phyloP scores from a whole-genome alignment of 2,888 invertebrate species.

The Linhomoeus sp. region DNA sequence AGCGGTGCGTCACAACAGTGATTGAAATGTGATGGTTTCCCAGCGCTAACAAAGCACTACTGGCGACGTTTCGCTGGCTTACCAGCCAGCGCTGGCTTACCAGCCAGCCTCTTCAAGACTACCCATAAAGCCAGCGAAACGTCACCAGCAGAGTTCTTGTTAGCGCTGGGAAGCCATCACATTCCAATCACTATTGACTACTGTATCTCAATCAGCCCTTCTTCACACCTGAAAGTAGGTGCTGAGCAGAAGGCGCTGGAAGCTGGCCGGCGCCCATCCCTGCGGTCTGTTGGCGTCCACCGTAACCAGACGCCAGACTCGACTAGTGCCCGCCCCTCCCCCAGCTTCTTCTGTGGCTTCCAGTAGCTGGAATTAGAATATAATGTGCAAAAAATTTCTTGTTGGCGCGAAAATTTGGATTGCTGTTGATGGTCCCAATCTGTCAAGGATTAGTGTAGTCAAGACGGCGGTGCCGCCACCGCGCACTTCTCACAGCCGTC shows the following conservation, averaged over 20 bases:
- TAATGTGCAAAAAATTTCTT: not conserved
- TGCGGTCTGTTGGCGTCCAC: constrained; percentile 60
- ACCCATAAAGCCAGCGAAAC: too few relatives aligned
- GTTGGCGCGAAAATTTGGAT: too few relatives aligned
- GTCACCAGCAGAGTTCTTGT: too few relatives aligned
- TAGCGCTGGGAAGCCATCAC: not conserved
- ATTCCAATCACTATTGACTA: not conserved
- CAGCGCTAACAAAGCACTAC: too few relatives aligned
- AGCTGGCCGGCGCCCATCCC: constrained; percentile 52
- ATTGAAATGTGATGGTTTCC: too few relatives aligned
- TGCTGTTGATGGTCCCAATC: too few relatives aligned
- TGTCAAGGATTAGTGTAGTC: constrained; percentile 13
- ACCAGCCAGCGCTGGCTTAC: too few relatives aligned
- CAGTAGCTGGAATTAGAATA: constrained; percentile 34
- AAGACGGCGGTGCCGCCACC: not conserved
- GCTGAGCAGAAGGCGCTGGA: constrained; percentile 63
- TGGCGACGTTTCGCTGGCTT: too few relatives aligned
- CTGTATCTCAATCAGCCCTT: not conserved
- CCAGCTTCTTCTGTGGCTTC: constrained; percentile 58
- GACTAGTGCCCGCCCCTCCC: too few relatives aligned
- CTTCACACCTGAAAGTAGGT: constrained; percentile 47
- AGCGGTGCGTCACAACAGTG: too few relatives aligned
- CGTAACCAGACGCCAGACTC: constrained; percentile 79
- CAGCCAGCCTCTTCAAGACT: too few relatives aligned
- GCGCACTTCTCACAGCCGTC: too few relatives aligned